Base-by-base conservation (phyloP, 2,797 vertebrate species). In the Phoebastria nigripes region DNA sequence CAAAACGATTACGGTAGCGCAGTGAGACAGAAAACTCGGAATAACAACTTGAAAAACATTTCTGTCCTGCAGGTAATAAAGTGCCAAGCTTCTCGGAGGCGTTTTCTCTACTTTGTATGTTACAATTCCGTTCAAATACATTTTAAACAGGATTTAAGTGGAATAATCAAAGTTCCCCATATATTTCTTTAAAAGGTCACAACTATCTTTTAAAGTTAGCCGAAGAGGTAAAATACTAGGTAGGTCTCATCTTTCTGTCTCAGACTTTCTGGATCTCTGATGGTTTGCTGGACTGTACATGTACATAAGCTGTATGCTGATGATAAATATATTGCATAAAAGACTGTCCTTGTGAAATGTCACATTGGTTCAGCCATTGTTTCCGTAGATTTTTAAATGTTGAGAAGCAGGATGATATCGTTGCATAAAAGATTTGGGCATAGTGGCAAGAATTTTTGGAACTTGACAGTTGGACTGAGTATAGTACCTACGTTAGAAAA, bases 51-150 rank as follows among this genome's bases (percentile, higher is more conserved):
- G 41, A 7, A 63, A 92, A 93, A 37, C 26, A 33, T 28, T 63
- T n/a, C 51, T 63, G 54, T n/a, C 82, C 47, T 54, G 80, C 66
- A 29, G 78, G 51, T 39, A 37, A 58, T 42, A n/a, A 61, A 33
- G 55, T 12, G 47, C 28, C 20, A 11, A 14, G 77, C 46, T 66
- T 39, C 35, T 28, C 4, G 1, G 71, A 58, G 78, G 11, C 1
- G 15, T 33, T 69, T 42, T 46, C 24, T 51, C 31, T 47, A 1
- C 14, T 25, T 44, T 22, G 0, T 5, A 1, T 20, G 11, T 55
- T 82, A 11, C 20, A 5, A 0, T 35, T 67, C 31, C 9, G 29
- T 65, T 67, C 19, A 9, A 28, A 22, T 46, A 5, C 1, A 0
- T 62, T 80, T 67, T 44, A 71, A 85, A 28, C 6, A 16, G 13